These are phyloP conservation scores for Caenorhabditis becei DNA, from an alignment of 2,888 invertebrate species.

Conservation along the genomic window DNA sequence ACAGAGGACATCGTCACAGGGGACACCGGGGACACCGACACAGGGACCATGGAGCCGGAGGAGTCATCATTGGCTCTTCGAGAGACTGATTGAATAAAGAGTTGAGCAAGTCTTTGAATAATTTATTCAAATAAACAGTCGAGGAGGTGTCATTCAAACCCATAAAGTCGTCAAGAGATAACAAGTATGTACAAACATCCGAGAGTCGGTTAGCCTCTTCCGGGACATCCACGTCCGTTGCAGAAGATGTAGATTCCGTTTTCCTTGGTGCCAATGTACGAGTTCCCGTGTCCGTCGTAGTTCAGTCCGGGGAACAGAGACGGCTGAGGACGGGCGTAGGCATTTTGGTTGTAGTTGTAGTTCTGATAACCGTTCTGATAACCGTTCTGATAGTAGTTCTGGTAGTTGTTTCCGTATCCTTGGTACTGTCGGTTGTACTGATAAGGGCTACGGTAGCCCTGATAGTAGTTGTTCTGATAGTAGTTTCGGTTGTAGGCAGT, in stretches of 20 bases:
- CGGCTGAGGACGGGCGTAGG: slow-evolving; percentile 32
- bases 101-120: neutral
- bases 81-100: slow-evolving; percentile 8
- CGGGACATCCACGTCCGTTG: slow-evolving; percentile 56
- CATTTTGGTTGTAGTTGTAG: slow-evolving; percentile 15
- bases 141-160: slow-evolving; percentile 5
- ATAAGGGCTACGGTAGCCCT: slow-evolving; percentile 34
- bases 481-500: slow-evolving; percentile 28
- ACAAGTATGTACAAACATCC: neutral
- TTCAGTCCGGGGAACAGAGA: slow-evolving; percentile 21
- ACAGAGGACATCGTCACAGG: neutral
- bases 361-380: slow-evolving; percentile 24
- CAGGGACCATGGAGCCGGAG: slow-evolving; percentile 1
- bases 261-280: slow-evolving; percentile 51
- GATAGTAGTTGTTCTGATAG: slow-evolving; percentile 35
- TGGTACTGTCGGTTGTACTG: slow-evolving; percentile 12
- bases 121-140: neutral
- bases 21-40: slow-evolving; percentile 2
- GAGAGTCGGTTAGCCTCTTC: slow-evolving; percentile 29
- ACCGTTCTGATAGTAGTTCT: slow-evolving; percentile 33
- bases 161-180: slow-evolving; percentile 6
- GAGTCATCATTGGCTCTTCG: slow-evolving; percentile 6
- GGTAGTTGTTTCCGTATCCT: slow-evolving; percentile 25
- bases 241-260: slow-evolving; percentile 59
- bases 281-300: slow-evolving; percentile 47